These are phyloP conservation scores for Plutella xylostella DNA, from an alignment of 2,888 invertebrate species.

Conservation along the genomic window DNA sequence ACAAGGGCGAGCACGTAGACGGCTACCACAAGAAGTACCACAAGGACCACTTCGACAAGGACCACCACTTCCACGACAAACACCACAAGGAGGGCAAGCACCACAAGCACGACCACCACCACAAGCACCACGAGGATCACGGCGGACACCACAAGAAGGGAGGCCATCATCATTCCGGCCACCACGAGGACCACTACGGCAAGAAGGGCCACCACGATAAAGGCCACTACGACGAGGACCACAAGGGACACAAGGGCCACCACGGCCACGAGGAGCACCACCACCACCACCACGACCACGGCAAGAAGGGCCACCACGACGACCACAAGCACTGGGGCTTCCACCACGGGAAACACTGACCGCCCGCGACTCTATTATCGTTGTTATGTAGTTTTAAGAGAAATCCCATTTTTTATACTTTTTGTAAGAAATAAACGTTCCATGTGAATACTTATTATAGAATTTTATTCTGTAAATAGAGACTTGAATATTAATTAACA, in stretches of 20 bases:
- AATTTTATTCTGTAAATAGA: background rate
- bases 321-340: slow-evolving; percentile 80
- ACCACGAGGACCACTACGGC: slow-evolving; percentile 82
- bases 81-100: slow-evolving; percentile 86
- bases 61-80: slow-evolving; percentile 90
- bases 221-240: slow-evolving; percentile 82
- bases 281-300: slow-evolving; percentile 78
- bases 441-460: background rate
- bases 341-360: slow-evolving; percentile 66
- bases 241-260: slow-evolving; percentile 84
- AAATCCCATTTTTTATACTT: no score
- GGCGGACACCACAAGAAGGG: slow-evolving; percentile 86
- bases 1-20: slow-evolving; percentile 83
- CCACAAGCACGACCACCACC: slow-evolving; percentile 81
- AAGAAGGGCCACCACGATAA: slow-evolving; percentile 85
- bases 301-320: slow-evolving; percentile 81
- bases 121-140: slow-evolving; percentile 79
- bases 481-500: no score
- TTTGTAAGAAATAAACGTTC: slow-evolving; percentile 6
- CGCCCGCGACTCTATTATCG: slow-evolving; percentile 15
- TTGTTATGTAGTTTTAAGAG: no score
- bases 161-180: slow-evolving; percentile 80
- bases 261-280: slow-evolving; percentile 82
- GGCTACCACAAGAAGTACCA: slow-evolving; percentile 88
- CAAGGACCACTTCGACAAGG: slow-evolving; percentile 89